Evolutionary conservation across 2,797 vertebrate genomes (phyloP).

Genomic region (Fundulus diaphanus): DNA sequence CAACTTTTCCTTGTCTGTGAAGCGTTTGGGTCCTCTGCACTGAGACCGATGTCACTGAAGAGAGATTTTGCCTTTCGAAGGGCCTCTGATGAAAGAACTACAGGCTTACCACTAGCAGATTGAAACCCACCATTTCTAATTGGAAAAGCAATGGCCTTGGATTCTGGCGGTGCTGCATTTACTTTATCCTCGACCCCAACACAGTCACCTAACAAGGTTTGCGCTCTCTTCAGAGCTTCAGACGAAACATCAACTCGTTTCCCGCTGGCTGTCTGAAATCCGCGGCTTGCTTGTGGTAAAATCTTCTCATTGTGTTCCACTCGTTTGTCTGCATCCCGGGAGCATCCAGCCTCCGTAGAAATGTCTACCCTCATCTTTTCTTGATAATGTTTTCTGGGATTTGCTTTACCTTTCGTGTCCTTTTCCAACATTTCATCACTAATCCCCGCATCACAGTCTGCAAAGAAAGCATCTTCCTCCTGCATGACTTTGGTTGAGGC

Average conservation of each 20-base stretch:
- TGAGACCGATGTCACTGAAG: slow-evolving; percentile 73
- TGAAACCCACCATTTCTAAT: slow-evolving; percentile 64
- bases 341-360: slow-evolving; percentile 73
- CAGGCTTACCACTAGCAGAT: slow-evolving; percentile 81
- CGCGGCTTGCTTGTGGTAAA: slow-evolving; percentile 58
- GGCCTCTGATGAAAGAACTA: slow-evolving; percentile 79
- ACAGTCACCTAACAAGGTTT: slow-evolving; percentile 60
- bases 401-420: too few relatives aligned
- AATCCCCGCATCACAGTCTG: too few relatives aligned
- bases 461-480: slow-evolving; percentile 28
- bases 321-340: slow-evolving; percentile 26
- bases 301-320: slow-evolving; percentile 50
- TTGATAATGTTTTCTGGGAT: too few relatives aligned
- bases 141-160: background rate
- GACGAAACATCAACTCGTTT: slow-evolving; percentile 81
- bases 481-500: slow-evolving; percentile 23
- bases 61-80: slow-evolving; percentile 78
- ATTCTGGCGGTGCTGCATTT: background rate
- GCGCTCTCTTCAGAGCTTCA: slow-evolving; percentile 82
- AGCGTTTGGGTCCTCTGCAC: slow-evolving; percentile 9
- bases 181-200: slow-evolving; percentile 25
- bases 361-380: slow-evolving; percentile 69
- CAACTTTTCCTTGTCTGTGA: slow-evolving; percentile 12
- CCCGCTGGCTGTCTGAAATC: slow-evolving; percentile 79
- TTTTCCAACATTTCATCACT: too few relatives aligned